Evolutionary conservation across 2,888 invertebrate species (phyloP), one percentile per base, ranked within the genome.

Genomic region (Mesodorylaimus sp.): DNA sequence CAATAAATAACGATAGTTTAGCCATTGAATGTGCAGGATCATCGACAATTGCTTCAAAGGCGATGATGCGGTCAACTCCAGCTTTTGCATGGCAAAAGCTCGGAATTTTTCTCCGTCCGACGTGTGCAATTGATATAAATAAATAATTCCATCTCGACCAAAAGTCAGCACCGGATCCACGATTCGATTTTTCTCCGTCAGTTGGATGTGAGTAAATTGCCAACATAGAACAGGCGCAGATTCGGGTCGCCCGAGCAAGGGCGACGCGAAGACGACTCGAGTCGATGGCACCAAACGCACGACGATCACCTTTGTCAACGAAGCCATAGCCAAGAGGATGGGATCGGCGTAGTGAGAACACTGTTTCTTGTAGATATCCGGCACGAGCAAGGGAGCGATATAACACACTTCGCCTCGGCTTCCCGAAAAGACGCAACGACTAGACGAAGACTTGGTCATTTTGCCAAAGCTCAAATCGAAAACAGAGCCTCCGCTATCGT

Each of bases 401-500:
- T 76, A 74, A 61, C 80, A 80, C 43, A 86, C 87, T 74, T 97
- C 97, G 0, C 97, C 97, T 50, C 89, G 78, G 49, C 71, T 72
- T 53, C 95, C 95, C 32, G 93, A 91, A 69, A 97, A 97, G 19
- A 97, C 73, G 66, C 95, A 93, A 48, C 85, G 81, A 1, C 41
- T 19, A 7, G 10, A 7, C 13, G 5, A 5, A 13, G 29, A 50
- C 25, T 25, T 3, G 13, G 5, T 1, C 7, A 56, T 65, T 60
- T 61, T 68, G 68, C 83, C 84, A 64, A 91, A 89, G 60, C 79
- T 83, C 36, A 93, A 72, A 56, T 88, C 81, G 77, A 89, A 95
- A 1, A 95, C 91, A 1, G 89, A 93, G 0, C 95, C 95, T 1
- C 89, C 86, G 44, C 83, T 84, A 64, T 95, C 93, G 23, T 86